Conservation (phyloP, 2,113 vertebrate genomes). For the Podarcis raffonei region DNA sequence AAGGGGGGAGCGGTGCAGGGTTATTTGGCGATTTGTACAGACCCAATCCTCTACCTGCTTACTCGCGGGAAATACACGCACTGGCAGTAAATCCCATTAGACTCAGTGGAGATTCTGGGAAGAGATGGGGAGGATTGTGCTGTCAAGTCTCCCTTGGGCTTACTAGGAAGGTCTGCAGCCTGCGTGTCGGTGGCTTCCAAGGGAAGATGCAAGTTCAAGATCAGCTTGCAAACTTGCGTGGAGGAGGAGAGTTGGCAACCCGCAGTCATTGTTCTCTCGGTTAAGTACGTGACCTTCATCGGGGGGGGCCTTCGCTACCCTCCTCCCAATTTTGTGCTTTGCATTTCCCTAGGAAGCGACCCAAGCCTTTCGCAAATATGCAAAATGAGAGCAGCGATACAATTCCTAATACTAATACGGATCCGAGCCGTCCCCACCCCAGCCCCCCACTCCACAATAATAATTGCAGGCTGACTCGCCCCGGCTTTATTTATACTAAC, state of each 20-base stretch:
- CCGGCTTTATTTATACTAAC: conserved; percentile 42
- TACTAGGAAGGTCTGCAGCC: neutral
- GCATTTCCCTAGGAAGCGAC: conserved; percentile 4
- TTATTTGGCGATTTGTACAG: neutral
- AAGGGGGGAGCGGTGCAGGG: neutral
- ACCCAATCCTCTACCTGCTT: neutral
- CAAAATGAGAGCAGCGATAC: conserved; percentile 2
- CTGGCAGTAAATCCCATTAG: neutral
- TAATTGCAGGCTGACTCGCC: conserved; percentile 11
- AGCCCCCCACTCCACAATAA: conserved; percentile 13
- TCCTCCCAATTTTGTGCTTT: neutral
- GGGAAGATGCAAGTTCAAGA: conserved; percentile 37
- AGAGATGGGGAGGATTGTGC: neutral
- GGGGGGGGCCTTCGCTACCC: neutral
- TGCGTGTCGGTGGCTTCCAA: neutral
- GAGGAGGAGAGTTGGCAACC: neutral
- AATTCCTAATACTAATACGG: neutral
- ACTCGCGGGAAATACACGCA: neutral
- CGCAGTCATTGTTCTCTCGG: neutral
- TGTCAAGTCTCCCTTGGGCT: neutral
- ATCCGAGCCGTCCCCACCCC: neutral
- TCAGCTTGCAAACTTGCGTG: conserved; percentile 20
- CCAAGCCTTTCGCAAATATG: neutral
- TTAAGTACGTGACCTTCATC: neutral
- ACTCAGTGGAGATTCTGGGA: neutral